Base-by-base conservation (phyloP, 2,797 vertebrate species). In the Nyctibius grandis region DNA sequence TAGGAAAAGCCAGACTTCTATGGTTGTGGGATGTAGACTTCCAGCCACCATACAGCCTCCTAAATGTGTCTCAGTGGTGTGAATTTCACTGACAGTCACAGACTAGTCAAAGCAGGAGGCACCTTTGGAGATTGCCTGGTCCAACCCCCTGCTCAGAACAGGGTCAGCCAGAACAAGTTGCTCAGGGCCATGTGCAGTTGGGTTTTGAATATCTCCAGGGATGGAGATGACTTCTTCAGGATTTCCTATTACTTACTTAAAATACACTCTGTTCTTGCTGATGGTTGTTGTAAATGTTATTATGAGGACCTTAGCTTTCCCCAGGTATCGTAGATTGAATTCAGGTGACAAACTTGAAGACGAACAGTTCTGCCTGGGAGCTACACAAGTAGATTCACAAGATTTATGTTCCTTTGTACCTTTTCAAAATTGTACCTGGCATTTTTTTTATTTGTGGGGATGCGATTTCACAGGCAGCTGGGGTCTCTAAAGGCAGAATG, bases 1-100 rank as follows among this genome's bases (percentile, higher is more conserved):
- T 11, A 36, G 21, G 14, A 81, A 64, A 15, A 0, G 7, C 12
- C 33, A 33, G 17, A 28, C 4, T 38, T 63, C 4, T 51, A 0
- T 63, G 48, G 11, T 7, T 76, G 22, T 42, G 9, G 25, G 18
- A 36, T 63, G 15, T 18, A 22, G 34, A 22, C 67, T 63, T 86
- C 14, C 31, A 64, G 0, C 6, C 6, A 33, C 11, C 8, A 4
- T 33, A 10, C 15, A 60, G 8, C 29, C 31, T 70, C 11, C 11
- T 38, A 9, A 45, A 70, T 8, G 4, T 40, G 3, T 40, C 19
- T 64, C 8, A 3, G 9, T 60, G 34, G 5, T 3, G 3, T 23
- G 42, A 44, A 54, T 69, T 91, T 68, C 12, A 29, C 10, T 22
- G 47, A 7, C 10, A 61, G 47, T 34, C 42, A 53, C 4, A 22